Percentiles rank a stretch among this genome's conserved stretches.
phyloP scores from a whole-genome alignment of 2,113 vertebrate genomes.

The Conger conger region DNA sequence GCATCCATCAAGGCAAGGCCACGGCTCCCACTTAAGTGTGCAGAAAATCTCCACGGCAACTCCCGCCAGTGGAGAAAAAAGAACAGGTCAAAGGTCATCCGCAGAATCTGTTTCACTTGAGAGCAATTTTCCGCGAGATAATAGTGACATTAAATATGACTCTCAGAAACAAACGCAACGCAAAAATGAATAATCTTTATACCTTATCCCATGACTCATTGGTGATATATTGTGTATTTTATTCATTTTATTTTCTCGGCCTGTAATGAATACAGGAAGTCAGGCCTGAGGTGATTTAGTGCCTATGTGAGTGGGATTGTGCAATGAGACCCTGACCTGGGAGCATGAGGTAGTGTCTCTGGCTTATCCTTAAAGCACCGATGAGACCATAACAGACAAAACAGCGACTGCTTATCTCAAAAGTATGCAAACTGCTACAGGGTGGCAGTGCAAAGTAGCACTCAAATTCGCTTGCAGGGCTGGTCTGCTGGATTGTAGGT shows the following conservation, averaged over 20 bases:
- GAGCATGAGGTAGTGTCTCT: background rate
- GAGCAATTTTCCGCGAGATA: background rate
- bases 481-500: too few relatives aligned
- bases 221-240: background rate
- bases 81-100: background rate
- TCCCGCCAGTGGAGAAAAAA: background rate
- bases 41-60: background rate
- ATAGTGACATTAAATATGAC: background rate
- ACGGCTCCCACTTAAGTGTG: background rate
- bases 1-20: conserved; percentile 4
- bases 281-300: background rate
- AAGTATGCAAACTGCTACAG: background rate
- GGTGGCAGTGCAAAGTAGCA: too few relatives aligned
- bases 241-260: background rate
- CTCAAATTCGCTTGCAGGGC: too few relatives aligned
- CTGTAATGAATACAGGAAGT: too few relatives aligned
- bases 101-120: background rate
- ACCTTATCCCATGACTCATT: background rate
- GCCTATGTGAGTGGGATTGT: background rate
- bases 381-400: background rate
- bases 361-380: background rate
- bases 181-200: background rate
- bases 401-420: background rate
- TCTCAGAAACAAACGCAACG: background rate
- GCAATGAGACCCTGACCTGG: background rate